Evolutionary conservation across 2,888 invertebrate species (phyloP), one percentile per base, ranked within the genome.

Genomic region (Stenchaetothrips biformis): DNA sequence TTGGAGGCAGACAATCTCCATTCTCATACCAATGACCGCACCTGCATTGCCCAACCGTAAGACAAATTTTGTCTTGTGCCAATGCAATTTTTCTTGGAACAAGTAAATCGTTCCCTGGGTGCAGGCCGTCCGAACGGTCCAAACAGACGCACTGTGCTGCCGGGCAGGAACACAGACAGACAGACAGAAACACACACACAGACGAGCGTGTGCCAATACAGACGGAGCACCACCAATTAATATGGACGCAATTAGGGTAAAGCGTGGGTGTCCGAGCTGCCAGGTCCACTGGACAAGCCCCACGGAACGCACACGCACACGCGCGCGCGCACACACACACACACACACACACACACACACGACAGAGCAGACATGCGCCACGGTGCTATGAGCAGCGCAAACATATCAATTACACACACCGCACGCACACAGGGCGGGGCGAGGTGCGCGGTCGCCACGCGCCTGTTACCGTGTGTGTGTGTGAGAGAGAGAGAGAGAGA

Each of bases 271-370:
- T 74, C 21, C 21, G 21, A 74, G 18, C 18, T 74, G 25, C 67
- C 21, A 25, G 67, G 21, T 25, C 25, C 67, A 74, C 25, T 21
- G 67, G 67, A 25, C 25, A 11, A 11, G 67, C 4, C 67, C 67
- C 53, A 18, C 53, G 16, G 11, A 7, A 13, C 13, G 6, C 53
- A 9, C 53, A 9, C 53, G 6, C 53, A 9, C 53, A 53, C 53
- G 25, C 67, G 21, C 67, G 9, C 67, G 21, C 67, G 9, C 67
- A 67, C 62, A n/a, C 62, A 62, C 62, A 62, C 4, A 62, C 62
- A 9, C 67, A 67, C 67, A 62, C 62, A n/a, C 62, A 62, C 62
- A n/a, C 67, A 67, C 67, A 67, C 67, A 67, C n/a, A n/a, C n/a
- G n/a, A n/a, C n/a, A n/a, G n/a, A 37, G 37, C 37, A 37, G 37